These are phyloP conservation scores for Saccostrea glomerata DNA, from an alignment of 1,140 invertebrate species.

Conservation along the genomic window DNA sequence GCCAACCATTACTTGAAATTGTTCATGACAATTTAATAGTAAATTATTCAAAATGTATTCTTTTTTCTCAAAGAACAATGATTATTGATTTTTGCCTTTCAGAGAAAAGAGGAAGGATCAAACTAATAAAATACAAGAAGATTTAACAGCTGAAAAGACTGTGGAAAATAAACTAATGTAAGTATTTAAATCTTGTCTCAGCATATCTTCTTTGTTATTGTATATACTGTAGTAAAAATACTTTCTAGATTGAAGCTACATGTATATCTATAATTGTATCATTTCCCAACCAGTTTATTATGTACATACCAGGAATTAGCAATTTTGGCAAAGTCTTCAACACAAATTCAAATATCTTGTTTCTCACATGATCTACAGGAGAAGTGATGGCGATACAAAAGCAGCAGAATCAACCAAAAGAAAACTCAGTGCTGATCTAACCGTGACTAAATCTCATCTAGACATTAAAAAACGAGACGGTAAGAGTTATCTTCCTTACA, in stretches of 20 bases:
- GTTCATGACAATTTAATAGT: not conserved
- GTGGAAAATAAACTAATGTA: slow-evolving; percentile 69
- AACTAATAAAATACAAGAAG: slow-evolving; percentile 63
- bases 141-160: slow-evolving; percentile 57
- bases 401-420: slow-evolving; percentile 71
- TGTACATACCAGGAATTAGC: no score
- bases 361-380: slow-evolving; percentile 60
- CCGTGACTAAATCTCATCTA: slow-evolving; percentile 72
- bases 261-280: no score
- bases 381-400: slow-evolving; percentile 76
- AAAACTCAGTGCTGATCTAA: slow-evolving; percentile 74
- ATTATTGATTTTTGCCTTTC: slow-evolving; percentile 21
- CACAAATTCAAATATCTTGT: not conserved
- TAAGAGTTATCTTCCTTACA: slow-evolving; percentile 54
- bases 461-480: slow-evolving; percentile 77
- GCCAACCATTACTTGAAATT: not conserved
- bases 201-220: no score
- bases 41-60: not conserved
- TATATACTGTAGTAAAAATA: no score
- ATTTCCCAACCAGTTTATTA: no score
- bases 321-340: no score
- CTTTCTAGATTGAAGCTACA: no score
- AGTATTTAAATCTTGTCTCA: slow-evolving; percentile 35
- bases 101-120: slow-evolving; percentile 64
- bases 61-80: no score